A percentile compares a stretch with the other conserved stretches of the same genome.
Conservation (phyloP, 2,797 vertebrate species). For the Betta splendens region DNA sequence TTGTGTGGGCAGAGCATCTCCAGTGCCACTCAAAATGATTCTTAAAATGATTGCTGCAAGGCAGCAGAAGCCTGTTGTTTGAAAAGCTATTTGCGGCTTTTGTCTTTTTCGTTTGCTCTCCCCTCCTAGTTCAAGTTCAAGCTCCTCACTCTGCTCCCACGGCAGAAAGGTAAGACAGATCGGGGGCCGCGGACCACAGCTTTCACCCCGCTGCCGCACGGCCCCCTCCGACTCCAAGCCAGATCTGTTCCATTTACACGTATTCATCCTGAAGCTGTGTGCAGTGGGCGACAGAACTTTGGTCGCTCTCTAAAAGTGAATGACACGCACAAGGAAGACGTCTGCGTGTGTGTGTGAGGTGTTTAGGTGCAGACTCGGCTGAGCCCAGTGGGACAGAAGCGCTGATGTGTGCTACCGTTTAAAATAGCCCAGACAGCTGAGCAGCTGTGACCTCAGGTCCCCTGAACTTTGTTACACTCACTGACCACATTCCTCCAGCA, state of each 20-base stretch:
- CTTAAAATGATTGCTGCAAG: too few relatives aligned
- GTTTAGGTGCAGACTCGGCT: slow-evolving; percentile 48
- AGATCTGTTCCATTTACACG: slow-evolving; percentile 15
- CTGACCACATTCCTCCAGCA: slow-evolving; percentile 52
- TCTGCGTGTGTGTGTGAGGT: slow-evolving; percentile 24
- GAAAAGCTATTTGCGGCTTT: slow-evolving; percentile 62
- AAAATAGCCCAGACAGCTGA: slow-evolving; percentile 80
- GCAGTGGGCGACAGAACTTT: background rate
- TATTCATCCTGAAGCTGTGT: slow-evolving; percentile 8
- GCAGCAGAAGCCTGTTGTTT: slow-evolving; percentile 58
- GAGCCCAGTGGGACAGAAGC: slow-evolving; percentile 66
- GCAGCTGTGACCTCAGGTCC: slow-evolving; percentile 78
- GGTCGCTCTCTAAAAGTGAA: slow-evolving; percentile 20
- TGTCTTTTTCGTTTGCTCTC: slow-evolving; percentile 33
- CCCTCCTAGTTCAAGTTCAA: slow-evolving; percentile 33
- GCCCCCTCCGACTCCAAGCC: slow-evolving; percentile 27
- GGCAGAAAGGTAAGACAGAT: slow-evolving; percentile 60
- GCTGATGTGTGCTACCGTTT: slow-evolving; percentile 74
- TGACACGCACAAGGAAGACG: background rate
- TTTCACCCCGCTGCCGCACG: slow-evolving; percentile 19
- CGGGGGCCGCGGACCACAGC: slow-evolving; percentile 5
- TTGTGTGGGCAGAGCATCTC: slow-evolving; percentile 19
- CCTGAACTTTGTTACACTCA: slow-evolving; percentile 68
- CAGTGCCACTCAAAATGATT: too few relatives aligned
- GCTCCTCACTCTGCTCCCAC: slow-evolving; percentile 49